Evolutionary conservation across 2,797 vertebrate species (phyloP).

Genomic region (Cryptoblepharus egeriae): DNA sequence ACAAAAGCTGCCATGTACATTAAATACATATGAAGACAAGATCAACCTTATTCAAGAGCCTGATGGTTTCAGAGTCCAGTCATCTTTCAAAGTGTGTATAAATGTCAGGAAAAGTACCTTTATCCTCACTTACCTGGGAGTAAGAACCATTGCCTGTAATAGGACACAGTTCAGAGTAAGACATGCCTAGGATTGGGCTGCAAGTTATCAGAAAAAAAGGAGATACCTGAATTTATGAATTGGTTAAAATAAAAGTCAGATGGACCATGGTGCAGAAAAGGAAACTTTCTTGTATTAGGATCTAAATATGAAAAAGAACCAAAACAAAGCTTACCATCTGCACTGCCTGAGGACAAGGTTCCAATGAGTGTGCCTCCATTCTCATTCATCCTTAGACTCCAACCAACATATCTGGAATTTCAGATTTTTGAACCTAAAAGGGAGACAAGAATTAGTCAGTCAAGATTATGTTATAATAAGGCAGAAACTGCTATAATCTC

Average conservation of each 20-base stretch:
- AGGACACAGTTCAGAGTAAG: no score
- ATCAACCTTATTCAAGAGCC: neutral
- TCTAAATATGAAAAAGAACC: neutral
- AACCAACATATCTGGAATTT: conserved; percentile 84
- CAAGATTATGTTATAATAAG: neutral
- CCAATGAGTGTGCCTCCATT: conserved; percentile 84
- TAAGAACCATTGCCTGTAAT: neutral
- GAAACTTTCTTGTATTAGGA: neutral
- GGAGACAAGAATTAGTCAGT: neutral
- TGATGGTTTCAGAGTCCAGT: neutral
- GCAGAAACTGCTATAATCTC: neutral
- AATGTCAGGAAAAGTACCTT: no score
- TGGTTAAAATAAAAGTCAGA: neutral
- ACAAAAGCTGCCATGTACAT: neutral
- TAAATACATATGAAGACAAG: neutral
- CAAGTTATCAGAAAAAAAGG: neutral
- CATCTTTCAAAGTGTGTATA: neutral
- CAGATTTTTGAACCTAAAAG: conserved; percentile 78
- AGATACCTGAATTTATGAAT: neutral
- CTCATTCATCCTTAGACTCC: conserved; percentile 80
- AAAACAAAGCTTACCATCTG: conserved; percentile 83
- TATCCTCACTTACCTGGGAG: no score
- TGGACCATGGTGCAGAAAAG: neutral
- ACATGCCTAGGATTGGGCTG: neutral
- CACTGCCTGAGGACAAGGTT: conserved; percentile 85